phyloP scores from a whole-genome alignment of 2,888 invertebrate genomes.

The Lepidocyrtinus sp. region DNA sequence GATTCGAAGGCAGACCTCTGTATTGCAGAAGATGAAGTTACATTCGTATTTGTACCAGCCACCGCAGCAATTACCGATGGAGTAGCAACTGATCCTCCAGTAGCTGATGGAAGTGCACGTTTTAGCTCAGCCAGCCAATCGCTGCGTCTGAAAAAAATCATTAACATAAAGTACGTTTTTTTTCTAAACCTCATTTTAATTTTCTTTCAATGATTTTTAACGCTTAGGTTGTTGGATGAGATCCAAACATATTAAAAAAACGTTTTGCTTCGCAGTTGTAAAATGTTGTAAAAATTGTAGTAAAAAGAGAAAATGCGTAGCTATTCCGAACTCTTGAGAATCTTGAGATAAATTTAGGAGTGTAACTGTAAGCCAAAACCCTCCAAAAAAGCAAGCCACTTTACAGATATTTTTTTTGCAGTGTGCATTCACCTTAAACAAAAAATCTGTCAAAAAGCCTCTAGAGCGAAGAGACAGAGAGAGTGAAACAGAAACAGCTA shows the following conservation, averaged over 20 bases:
- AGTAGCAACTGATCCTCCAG: slow-evolving; percentile 57
- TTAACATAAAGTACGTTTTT: slow-evolving; percentile 29
- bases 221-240: slow-evolving; percentile 44
- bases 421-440: not conserved
- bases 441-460: not conserved
- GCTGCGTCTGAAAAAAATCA: slow-evolving; percentile 52
- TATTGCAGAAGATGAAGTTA: not conserved
- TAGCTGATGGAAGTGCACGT: slow-evolving; percentile 59
- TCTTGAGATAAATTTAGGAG: not conserved
- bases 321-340: not conserved
- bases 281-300: slow-evolving; percentile 1
- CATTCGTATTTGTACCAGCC: slow-evolving; percentile 16
- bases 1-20: slow-evolving; percentile 31
- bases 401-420: too few species aligned
- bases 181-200: slow-evolving; percentile 13
- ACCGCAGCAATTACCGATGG: slow-evolving; percentile 47
- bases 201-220: slow-evolving; percentile 36
- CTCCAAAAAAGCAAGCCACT: too few species aligned
- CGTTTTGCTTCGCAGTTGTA: slow-evolving; percentile 16
- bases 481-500: too few species aligned
- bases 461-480: too few species aligned
- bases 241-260: slow-evolving; percentile 50
- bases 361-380: too few species aligned
- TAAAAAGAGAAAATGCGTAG: not conserved
- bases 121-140: slow-evolving; percentile 67